phyloP scores from a whole-genome alignment of 2,113 vertebrate species.

The Amazona vittata region DNA sequence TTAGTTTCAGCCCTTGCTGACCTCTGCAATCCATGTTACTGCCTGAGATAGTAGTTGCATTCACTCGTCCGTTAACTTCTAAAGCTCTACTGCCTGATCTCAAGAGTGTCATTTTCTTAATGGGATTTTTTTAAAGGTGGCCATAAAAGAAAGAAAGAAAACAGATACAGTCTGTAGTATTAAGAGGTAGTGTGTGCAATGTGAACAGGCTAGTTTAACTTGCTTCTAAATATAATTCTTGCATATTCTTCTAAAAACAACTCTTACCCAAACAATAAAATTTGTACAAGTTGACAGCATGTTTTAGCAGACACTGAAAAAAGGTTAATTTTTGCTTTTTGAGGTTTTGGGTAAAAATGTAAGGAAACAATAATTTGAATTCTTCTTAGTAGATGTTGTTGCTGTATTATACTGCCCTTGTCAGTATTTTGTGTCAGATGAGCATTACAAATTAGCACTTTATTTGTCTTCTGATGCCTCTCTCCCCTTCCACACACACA shows the following conservation, averaged over 20 bases:
- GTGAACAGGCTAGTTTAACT: background rate
- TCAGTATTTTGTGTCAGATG: background rate
- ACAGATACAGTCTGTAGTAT: background rate
- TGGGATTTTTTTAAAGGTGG: background rate
- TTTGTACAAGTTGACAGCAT: background rate
- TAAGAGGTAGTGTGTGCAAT: background rate
- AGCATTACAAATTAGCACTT: background rate
- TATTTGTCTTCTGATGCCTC: background rate
- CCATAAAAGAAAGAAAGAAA: slow-evolving; percentile 19
- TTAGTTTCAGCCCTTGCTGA: background rate
- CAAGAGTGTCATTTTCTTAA: slow-evolving; percentile 14
- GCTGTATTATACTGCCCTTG: background rate
- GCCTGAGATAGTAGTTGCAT: background rate
- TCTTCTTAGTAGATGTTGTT: background rate
- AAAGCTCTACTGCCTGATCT: background rate
- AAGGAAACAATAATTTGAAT: background rate
- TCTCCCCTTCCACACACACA: background rate
- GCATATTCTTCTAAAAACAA: background rate
- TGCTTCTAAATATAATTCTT: background rate
- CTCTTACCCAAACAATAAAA: background rate
- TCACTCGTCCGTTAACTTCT: background rate
- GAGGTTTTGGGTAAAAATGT: background rate
- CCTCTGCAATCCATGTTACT: background rate
- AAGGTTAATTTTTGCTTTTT: background rate
- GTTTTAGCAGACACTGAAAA: background rate